These are phyloP conservation scores for Neofelis nebulosa DNA, from an alignment of 2,113 vertebrate genomes.

Conservation along the genomic window DNA sequence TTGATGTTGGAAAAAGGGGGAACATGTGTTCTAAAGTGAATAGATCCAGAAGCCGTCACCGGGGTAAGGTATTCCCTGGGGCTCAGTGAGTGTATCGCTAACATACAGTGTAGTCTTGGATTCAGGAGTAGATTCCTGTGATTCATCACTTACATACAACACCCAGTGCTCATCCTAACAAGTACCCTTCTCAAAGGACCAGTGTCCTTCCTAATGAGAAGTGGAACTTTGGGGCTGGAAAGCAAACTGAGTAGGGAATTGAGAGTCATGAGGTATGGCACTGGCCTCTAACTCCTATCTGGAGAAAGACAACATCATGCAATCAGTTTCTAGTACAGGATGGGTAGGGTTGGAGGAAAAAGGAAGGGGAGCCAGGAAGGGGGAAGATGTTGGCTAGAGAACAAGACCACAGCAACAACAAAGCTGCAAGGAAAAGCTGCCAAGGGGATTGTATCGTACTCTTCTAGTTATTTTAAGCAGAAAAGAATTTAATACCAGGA, in stretches of 20 bases:
- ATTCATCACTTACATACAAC: too few species aligned
- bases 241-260: background rate
- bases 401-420: background rate
- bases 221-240: background rate
- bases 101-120: too few species aligned
- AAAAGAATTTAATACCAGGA: background rate
- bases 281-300: background rate
- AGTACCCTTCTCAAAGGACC: background rate
- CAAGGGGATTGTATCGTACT: background rate
- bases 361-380: background rate
- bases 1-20: background rate
- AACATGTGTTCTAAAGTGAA: background rate
- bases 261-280: background rate
- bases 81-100: background rate
- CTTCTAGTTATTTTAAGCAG: background rate
- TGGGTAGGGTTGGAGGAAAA: background rate
- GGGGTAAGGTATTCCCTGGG: background rate
- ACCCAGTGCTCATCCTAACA: too few species aligned
- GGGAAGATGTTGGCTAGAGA: background rate
- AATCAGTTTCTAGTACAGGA: background rate
- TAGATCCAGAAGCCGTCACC: background rate
- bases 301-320: background rate
- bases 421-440: background rate
- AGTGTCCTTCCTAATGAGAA: background rate
- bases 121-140: too few species aligned